phyloP scores from a whole-genome alignment of 2,797 vertebrate genomes.

The Botia kubotai region DNA sequence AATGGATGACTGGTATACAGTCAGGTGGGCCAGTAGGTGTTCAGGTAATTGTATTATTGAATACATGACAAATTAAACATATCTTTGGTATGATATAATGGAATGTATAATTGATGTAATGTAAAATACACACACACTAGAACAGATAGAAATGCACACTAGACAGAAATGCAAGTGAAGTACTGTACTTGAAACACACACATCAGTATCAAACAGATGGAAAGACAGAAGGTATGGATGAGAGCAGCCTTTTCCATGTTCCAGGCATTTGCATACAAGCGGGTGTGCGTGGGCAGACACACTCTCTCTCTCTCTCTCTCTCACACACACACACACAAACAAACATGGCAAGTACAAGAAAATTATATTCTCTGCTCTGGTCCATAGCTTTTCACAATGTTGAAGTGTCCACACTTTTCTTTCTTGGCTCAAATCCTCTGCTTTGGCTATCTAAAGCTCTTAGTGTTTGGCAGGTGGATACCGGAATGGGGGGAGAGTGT shows the following conservation, averaged over 20 bases:
- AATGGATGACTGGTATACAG: not conserved
- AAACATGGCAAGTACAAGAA: conserved; percentile 26
- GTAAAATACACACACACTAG: conserved; percentile 21
- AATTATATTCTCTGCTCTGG: not conserved
- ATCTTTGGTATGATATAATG: not conserved
- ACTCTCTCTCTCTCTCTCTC: not conserved
- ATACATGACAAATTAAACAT: not conserved
- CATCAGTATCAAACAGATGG: conserved; percentile 70
- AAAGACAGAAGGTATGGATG: conserved; percentile 71
- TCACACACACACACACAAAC: conserved; percentile 9
- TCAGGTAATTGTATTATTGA: not conserved
- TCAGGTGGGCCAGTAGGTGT: not conserved
- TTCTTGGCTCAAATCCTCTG: conserved; percentile 41
- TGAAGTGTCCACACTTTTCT: conserved; percentile 13
- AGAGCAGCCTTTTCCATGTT: conserved; percentile 61
- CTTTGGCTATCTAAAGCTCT: conserved; percentile 37
- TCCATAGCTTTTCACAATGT: conserved; percentile 15
- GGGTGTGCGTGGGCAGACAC: conserved; percentile 31
- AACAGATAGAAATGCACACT: no score
- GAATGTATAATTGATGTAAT: not conserved
- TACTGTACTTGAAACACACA: conserved; percentile 35
- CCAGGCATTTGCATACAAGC: conserved; percentile 32
- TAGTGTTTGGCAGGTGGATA: conserved; percentile 53
- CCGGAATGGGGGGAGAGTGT: conserved; percentile 68
- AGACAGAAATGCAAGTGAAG: conserved; percentile 4